These are phyloP conservation scores for Aleiodes leptofemur DNA, from an alignment of 2,888 invertebrate genomes.

Conservation along the genomic window DNA sequence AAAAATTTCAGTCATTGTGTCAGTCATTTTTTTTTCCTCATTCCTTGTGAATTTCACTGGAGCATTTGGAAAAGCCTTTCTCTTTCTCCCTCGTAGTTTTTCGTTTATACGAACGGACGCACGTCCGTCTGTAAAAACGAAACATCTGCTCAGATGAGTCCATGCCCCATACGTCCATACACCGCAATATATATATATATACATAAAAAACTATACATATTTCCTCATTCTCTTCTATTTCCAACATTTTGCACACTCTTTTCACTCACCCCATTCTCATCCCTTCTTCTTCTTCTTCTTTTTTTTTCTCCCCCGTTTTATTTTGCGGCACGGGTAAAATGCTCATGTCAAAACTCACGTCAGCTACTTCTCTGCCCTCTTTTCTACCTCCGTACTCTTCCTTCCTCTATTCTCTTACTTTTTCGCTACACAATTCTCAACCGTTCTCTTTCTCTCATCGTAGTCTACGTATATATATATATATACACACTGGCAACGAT, in stretches of 20 bases:
- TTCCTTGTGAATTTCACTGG: too few species aligned
- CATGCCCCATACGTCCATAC: neutral
- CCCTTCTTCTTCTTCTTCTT: neutral
- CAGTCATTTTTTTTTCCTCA: too few species aligned
- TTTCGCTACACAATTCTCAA: slow-evolving; percentile 15
- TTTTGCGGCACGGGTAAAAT: slow-evolving; percentile 42
- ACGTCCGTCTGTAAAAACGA: slow-evolving; percentile 52
- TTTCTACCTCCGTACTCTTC: slow-evolving; percentile 18
- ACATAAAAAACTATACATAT: slow-evolving; percentile 1
- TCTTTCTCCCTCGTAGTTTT: too few species aligned
- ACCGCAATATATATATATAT: slow-evolving; percentile 22
- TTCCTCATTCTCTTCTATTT: slow-evolving; percentile 35
- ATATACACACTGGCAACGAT: neutral
- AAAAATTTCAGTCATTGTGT: too few species aligned
- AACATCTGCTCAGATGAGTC: slow-evolving; percentile 51
- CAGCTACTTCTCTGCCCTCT: slow-evolving; percentile 18
- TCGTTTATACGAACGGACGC: slow-evolving; percentile 40
- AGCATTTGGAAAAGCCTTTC: too few species aligned
- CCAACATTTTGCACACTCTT: slow-evolving; percentile 24
- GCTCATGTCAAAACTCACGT: slow-evolving; percentile 47
- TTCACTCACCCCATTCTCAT: neutral
- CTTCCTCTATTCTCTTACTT: slow-evolving; percentile 22
- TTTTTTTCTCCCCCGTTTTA: slow-evolving; percentile 29
- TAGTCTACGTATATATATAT: neutral
- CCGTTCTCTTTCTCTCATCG: neutral